phyloP scores from a whole-genome alignment of 2,797 vertebrate genomes.

The Eulemur rubriventer region DNA sequence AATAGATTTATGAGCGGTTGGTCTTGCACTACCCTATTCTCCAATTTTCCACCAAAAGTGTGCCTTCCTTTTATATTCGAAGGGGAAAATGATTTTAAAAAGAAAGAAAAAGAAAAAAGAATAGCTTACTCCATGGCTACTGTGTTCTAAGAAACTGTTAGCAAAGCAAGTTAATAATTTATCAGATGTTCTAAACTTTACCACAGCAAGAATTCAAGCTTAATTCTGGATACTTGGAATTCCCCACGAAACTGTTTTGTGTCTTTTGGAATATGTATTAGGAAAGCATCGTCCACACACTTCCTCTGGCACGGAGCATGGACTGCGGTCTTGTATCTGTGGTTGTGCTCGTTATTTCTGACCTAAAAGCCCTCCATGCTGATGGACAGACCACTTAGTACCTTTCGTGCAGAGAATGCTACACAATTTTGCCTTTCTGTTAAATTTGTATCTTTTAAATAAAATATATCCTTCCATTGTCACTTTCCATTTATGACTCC shows the following conservation, averaged over 20 bases:
- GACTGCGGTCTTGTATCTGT: not conserved
- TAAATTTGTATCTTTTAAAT: not conserved
- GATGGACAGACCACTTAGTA: not conserved
- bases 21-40: not conserved
- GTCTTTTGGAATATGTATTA: not conserved
- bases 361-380: not conserved
- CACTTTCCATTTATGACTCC: not conserved
- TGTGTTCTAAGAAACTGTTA: not conserved
- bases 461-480: not conserved
- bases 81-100: not conserved
- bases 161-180: not conserved
- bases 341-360: not conserved
- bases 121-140: not conserved
- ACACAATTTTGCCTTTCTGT: not conserved
- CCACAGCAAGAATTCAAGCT: constrained; percentile 23
- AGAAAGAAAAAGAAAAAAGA: not conserved
- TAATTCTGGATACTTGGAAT: not conserved
- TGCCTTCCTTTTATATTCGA: not conserved
- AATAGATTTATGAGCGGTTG: not conserved
- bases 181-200: constrained; percentile 14
- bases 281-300: not conserved
- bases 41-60: not conserved
- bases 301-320: not conserved
- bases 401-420: not conserved
- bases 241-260: not conserved